Evolutionary conservation across 2,888 invertebrate genomes (phyloP), one percentile per base, ranked within the genome.

Genomic region (Drosophila nr. medialis): DNA sequence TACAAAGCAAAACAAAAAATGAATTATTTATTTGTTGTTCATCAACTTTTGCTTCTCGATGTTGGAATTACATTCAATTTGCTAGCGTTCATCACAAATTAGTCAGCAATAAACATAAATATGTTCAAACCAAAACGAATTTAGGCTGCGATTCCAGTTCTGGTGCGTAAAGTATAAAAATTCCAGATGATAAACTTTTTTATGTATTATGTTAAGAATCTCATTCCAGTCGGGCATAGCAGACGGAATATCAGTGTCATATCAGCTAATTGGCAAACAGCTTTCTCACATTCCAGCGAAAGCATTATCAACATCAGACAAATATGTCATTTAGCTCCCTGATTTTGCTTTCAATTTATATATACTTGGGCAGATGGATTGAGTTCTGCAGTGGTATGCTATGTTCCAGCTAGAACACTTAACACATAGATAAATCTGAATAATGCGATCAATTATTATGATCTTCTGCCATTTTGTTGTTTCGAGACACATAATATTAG

Each of bases 271-370:
- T 21, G 13, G 21, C 36, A 4, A 36, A 36, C 15, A 36, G 15
- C 15, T 1, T 6, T 36, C 36, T 2, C 0, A 3, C 34, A 15
- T 15, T 6, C 0, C 2, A 36, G 0, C 15, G 0, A 21, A 21
- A 42, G 0, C 3, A 4, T 42, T 13, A 42, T 21, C 42, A 21
- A 11, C 42, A 42, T 21, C 3, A 21, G 42, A 6, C 6, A 4
- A 42, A 21, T 21, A 21, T 42, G 0, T 21, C 4, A 21, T 4
- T 7, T 21, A 42, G 1, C 3, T 42, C 1, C 3, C 13, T 3
- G 13, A 6, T 6, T n/a, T n/a, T n/a, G 10, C 2, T 2, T 10
- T n/a, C 2, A 4, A n/a, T 40, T n/a, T 0, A 42, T n/a, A n/a
- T 0, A 42, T 21, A 21, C 11, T 21, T 24, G 1, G 24, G 24